A percentile compares a stretch with the other conserved stretches of the same genome.
These are phyloP conservation scores for Rhagoletis zephyria DNA, from an alignment of 1,140 invertebrate species.

Conservation along the genomic window DNA sequence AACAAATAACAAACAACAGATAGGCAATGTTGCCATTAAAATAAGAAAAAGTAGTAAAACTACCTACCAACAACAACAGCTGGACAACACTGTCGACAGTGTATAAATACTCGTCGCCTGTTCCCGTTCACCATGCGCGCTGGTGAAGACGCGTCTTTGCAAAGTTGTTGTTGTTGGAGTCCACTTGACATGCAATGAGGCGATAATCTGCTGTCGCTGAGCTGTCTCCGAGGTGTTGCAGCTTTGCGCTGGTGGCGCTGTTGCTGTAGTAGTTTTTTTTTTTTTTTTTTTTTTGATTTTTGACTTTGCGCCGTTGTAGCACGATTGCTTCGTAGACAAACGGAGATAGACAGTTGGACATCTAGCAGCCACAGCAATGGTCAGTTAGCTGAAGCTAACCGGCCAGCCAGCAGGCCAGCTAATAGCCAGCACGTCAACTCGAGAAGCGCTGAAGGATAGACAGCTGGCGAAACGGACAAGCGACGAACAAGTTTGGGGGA, in stretches of 20 bases:
- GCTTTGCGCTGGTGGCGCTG: conserved; percentile 25
- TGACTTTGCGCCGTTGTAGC: neutral
- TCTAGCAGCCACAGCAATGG: neutral
- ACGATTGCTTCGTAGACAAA: conserved; percentile 19
- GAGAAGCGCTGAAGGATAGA: conserved; percentile 57
- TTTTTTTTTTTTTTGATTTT: neutral
- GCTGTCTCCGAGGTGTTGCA: conserved; percentile 45
- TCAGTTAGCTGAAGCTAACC: conserved; percentile 11
- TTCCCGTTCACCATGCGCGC: neutral
- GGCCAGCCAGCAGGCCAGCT: neutral
- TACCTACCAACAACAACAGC: conserved; percentile 16
- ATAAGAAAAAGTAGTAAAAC: neutral
- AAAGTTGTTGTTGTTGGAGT: conserved; percentile 43
- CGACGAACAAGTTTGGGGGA: conserved; percentile 23
- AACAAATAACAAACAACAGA: neutral
- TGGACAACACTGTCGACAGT: neutral
- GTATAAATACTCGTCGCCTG: neutral
- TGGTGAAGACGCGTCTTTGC: conserved; percentile 44
- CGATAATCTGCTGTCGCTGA: conserved; percentile 54
- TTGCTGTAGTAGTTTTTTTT: neutral
- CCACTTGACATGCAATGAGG: conserved; percentile 54
- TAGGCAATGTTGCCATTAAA: neutral
- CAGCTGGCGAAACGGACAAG: conserved; percentile 34
- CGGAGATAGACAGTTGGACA: conserved; percentile 22
- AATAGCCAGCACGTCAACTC: conserved; percentile 18